phyloP scores from a whole-genome alignment of 2,888 invertebrate species.

The Pseudanteris insignis region DNA sequence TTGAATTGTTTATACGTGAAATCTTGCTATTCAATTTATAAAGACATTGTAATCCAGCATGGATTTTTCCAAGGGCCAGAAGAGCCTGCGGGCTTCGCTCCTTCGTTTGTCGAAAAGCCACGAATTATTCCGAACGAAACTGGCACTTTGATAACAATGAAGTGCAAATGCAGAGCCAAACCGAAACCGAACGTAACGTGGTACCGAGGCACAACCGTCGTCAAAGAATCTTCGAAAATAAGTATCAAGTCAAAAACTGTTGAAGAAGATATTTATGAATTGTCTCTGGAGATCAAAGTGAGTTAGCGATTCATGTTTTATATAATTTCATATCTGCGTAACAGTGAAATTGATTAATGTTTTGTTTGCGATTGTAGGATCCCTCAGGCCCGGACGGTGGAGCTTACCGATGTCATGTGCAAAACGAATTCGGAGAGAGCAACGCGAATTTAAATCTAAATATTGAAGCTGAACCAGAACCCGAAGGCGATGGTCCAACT shows the following conservation, averaged over 20 bases:
- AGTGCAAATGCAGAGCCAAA: constrained; percentile 94
- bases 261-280: constrained; percentile 87
- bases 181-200: constrained; percentile 95
- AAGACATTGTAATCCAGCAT: constrained; percentile 47
- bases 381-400: constrained; percentile 85
- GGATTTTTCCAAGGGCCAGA: constrained; percentile 79
- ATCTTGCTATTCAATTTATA: constrained; percentile 1
- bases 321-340: too few species aligned
- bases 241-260: constrained; percentile 80
- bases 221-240: constrained; percentile 86
- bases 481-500: constrained; percentile 91
- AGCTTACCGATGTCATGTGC: constrained; percentile 91
- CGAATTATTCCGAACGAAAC: constrained; percentile 98
- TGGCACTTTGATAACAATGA: constrained; percentile 96
- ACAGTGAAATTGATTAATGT: too few species aligned
- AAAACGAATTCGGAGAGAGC: constrained; percentile 95
- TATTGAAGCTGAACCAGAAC: constrained; percentile 95
- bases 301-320: too few species aligned
- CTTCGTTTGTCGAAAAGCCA: constrained; percentile 98
- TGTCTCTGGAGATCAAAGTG: constrained; percentile 84
- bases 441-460: constrained; percentile 96
- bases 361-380: too few species aligned
- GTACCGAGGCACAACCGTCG: constrained; percentile 89
- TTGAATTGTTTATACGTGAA: too few species aligned
- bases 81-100: constrained; percentile 92